Evolutionary conservation across 2,113 vertebrate species (phyloP).

Genomic region (Acanthisitta chloris): DNA sequence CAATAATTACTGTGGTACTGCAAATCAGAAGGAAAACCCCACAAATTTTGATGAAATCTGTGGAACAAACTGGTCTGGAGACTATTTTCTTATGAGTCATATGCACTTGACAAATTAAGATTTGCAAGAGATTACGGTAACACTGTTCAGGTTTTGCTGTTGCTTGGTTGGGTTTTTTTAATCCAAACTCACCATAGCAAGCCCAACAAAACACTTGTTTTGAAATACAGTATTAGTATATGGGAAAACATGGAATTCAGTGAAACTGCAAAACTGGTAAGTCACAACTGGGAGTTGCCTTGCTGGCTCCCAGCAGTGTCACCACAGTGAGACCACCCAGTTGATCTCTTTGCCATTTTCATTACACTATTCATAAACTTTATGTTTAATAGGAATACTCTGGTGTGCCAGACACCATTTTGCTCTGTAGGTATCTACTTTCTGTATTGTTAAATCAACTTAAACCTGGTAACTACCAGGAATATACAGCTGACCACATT

Average conservation of each 20-base stretch:
- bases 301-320: not conserved
- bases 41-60: not conserved
- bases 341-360: not conserved
- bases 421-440: not conserved
- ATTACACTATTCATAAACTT: not conserved
- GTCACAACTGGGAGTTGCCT: not conserved
- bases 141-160: not conserved
- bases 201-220: not conserved
- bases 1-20: not conserved
- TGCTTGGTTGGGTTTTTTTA: accelerated
- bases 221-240: not conserved
- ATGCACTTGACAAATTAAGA: not conserved
- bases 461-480: not conserved
- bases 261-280: not conserved
- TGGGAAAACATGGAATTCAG: not conserved
- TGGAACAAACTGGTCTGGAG: not conserved
- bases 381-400: not conserved
- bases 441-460: not conserved
- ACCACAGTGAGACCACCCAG: not conserved
- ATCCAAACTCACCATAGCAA: not conserved
- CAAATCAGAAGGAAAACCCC: not conserved
- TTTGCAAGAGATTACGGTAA: not conserved
- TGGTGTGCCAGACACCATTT: not conserved
- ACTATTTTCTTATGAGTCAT: not conserved
- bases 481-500: not conserved